Conservation (phyloP, 2,113 vertebrate genomes). For the Atrichornis clamosus region DNA sequence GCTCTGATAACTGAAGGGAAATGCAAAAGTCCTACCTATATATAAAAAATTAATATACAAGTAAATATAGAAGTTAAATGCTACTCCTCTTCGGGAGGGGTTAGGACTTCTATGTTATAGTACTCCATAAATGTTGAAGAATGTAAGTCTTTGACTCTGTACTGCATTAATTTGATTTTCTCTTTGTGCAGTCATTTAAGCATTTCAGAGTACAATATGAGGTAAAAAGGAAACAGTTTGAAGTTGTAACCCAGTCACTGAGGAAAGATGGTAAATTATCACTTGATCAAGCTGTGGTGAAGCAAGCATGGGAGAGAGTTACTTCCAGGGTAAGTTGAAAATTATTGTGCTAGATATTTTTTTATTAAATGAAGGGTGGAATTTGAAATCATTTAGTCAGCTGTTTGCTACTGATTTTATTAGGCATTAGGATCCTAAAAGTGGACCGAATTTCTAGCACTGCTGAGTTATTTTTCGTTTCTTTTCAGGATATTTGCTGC, state of each 20-base stretch:
- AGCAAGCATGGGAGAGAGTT: slow-evolving; percentile 92
- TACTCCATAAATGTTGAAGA: neutral
- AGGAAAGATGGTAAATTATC: slow-evolving; percentile 90
- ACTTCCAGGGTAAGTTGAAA: slow-evolving; percentile 82
- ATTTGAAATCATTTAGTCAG: neutral
- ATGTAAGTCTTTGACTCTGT: neutral
- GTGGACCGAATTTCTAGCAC: neutral
- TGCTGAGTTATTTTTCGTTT: neutral
- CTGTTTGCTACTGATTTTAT: neutral
- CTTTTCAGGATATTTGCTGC: neutral
- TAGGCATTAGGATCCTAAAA: neutral
- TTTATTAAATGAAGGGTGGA: neutral
- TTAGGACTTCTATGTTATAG: neutral
- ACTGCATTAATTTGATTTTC: slow-evolving; percentile 6
- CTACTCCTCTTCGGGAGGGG: neutral
- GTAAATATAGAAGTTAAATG: neutral
- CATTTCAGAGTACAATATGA: slow-evolving; percentile 91
- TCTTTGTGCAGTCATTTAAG: slow-evolving; percentile 83
- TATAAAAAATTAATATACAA: neutral
- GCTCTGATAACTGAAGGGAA: neutral
- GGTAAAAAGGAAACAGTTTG: slow-evolving; percentile 88
- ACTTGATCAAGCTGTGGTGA: slow-evolving; percentile 92
- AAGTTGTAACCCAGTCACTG: slow-evolving; percentile 82
- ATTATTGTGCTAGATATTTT: neutral
- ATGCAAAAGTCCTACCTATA: neutral